These are phyloP conservation scores for Dinomys branickii DNA, from an alignment of 2,113 vertebrate species.

Conservation along the genomic window DNA sequence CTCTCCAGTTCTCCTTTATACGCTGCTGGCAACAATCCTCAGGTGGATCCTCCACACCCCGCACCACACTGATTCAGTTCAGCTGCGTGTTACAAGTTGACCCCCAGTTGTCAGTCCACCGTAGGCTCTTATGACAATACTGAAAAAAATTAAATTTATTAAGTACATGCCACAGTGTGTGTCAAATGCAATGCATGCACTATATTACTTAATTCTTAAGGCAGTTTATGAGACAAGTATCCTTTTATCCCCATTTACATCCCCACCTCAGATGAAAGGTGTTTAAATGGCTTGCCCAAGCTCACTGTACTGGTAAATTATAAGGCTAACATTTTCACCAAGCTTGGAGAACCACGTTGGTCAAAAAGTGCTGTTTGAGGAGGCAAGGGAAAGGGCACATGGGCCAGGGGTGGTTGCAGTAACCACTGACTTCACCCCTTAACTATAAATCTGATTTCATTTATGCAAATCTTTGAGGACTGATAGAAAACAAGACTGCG, in stretches of 20 bases:
- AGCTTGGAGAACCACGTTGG: not conserved
- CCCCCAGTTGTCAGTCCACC: too few relatives aligned
- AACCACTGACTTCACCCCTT: conserved; percentile 11
- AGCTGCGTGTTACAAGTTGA: too few relatives aligned
- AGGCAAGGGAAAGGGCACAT: not conserved
- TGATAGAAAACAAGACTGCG: not conserved
- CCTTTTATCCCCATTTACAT: not conserved
- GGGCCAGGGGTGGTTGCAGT: not conserved
- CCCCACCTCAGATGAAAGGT: not conserved
- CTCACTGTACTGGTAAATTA: not conserved
- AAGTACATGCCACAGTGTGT: not conserved
- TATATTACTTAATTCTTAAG: not conserved
- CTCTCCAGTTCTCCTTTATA: too few relatives aligned
- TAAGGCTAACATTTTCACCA: not conserved
- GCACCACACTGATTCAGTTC: too few relatives aligned
- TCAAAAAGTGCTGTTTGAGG: not conserved
- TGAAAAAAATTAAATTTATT: conserved; percentile 3
- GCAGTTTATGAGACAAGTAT: not conserved
- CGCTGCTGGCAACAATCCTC: too few relatives aligned
- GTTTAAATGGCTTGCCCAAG: not conserved
- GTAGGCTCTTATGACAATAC: not conserved
- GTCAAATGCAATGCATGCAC: not conserved
- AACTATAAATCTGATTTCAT: not conserved
- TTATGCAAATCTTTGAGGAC: not conserved
- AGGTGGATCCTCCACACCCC: too few relatives aligned